phyloP scores from a whole-genome alignment of 2,888 invertebrate genomes.

The Phengaris alcon region DNA sequence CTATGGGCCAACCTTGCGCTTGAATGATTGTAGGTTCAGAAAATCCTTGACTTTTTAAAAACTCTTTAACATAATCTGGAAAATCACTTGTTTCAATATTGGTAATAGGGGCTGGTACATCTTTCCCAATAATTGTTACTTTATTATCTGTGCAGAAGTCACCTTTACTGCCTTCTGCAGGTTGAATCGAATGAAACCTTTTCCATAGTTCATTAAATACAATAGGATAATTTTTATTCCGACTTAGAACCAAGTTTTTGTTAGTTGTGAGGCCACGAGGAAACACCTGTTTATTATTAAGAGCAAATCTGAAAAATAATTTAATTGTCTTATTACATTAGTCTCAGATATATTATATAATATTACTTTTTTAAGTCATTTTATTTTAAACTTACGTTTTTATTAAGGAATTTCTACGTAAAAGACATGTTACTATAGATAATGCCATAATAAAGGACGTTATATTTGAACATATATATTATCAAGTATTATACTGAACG shows the following conservation, averaged over 20 bases:
- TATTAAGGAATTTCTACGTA: slow-evolving; percentile 48
- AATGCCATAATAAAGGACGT: slow-evolving; percentile 33
- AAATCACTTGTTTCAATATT: slow-evolving; percentile 87
- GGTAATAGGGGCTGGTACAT: slow-evolving; percentile 86
- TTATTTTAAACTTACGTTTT: slow-evolving; percentile 54
- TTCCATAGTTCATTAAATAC: slow-evolving; percentile 36
- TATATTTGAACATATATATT: neutral
- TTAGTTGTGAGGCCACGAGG: slow-evolving; percentile 5
- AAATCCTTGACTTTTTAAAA: slow-evolving; percentile 81
- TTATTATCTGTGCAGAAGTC: slow-evolving; percentile 82
- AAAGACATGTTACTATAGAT: slow-evolving; percentile 35
- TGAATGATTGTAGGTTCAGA: slow-evolving; percentile 89
- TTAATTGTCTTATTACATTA: neutral
- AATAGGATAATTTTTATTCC: slow-evolving; percentile 22
- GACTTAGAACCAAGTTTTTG: slow-evolving; percentile 17
- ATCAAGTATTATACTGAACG: neutral
- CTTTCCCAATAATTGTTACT: slow-evolving; percentile 85
- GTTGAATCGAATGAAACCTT: slow-evolving; percentile 55
- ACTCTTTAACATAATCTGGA: slow-evolving; percentile 84
- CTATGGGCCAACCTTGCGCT: slow-evolving; percentile 91
- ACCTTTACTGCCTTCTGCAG: slow-evolving; percentile 75
- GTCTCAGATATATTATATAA: neutral
- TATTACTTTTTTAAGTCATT: neutral
- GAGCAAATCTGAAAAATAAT: slow-evolving; percentile 50
- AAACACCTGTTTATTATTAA: slow-evolving; percentile 43